Evolutionary conservation across 2,113 vertebrate species (phyloP).

Genomic region (Sprattus sprattus): DNA sequence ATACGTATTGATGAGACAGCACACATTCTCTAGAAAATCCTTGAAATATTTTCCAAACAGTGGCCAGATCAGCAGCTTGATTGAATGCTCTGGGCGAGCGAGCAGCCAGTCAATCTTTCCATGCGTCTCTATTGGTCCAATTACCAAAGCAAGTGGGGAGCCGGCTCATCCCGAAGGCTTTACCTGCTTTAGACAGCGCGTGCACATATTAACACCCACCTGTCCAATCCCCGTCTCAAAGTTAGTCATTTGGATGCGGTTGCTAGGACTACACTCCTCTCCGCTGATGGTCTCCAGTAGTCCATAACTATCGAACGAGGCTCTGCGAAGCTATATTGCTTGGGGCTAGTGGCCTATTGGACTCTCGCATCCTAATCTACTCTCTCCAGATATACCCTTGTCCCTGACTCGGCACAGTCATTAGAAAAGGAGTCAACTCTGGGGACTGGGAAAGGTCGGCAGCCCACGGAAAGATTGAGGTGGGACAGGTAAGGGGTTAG

Average conservation of each 20-base stretch:
- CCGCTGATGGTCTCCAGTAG: neutral
- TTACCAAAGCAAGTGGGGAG: neutral
- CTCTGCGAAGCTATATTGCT: neutral
- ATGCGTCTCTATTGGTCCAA: conserved; percentile 6
- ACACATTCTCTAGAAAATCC: neutral
- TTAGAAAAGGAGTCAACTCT: conserved; percentile 17
- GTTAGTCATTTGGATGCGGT: neutral
- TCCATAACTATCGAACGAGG: conserved; percentile 15
- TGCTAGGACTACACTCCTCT: neutral
- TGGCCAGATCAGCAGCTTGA: neutral
- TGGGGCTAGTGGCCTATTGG: conserved; percentile 7
- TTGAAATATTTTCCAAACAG: neutral
- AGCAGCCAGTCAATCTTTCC: neutral
- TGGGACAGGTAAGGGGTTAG: neutral
- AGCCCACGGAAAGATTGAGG: neutral
- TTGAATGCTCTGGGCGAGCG: neutral
- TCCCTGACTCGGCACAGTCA: conserved; percentile 18
- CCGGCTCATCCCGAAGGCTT: neutral
- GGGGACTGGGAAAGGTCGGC: conserved; percentile 9
- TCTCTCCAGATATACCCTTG: conserved; percentile 16
- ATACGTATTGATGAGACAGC: neutral
- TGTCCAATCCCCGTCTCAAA: neutral
- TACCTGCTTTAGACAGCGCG: neutral
- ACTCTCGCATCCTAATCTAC: conserved; percentile 19
- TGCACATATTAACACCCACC: conserved; percentile 8